phyloP scores from a whole-genome alignment of 2,888 invertebrate species.

The Drosophila robusta region DNA sequence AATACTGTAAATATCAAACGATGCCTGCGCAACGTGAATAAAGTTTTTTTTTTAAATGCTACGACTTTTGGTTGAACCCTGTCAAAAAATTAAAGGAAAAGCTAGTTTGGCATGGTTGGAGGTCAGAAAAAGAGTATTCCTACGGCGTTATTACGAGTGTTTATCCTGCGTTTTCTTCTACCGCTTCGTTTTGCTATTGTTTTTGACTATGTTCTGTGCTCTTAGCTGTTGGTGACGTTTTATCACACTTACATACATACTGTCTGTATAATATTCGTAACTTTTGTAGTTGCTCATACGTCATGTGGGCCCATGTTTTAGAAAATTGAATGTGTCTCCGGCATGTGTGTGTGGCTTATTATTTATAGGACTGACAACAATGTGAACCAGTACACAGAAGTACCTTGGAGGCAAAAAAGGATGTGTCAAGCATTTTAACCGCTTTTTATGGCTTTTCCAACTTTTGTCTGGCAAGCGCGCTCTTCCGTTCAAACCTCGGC shows the following conservation, averaged over 20 bases:
- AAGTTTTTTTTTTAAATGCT: too few relatives aligned
- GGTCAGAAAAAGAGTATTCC: conserved; percentile 20
- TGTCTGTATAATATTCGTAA: conserved; percentile 9
- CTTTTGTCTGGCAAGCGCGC: conserved; percentile 9
- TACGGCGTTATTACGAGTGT: not conserved
- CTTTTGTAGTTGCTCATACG: conserved; percentile 42
- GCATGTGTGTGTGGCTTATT: conserved; percentile 42
- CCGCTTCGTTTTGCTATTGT: conserved; percentile 30
- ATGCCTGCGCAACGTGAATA: too few relatives aligned
- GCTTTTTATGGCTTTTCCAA: conserved; percentile 20
- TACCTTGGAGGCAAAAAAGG: conserved; percentile 15
- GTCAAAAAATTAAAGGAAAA: too few relatives aligned
- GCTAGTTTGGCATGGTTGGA: too few relatives aligned
- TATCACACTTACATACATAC: conserved; percentile 38
- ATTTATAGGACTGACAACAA: conserved; percentile 57
- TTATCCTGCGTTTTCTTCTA: conserved; percentile 2
- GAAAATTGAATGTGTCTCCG: conserved; percentile 13
- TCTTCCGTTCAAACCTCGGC: not conserved
- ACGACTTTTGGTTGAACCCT: too few relatives aligned
- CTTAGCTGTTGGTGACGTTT: conserved; percentile 40
- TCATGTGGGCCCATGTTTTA: conserved; percentile 25
- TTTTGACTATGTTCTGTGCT: conserved; percentile 29
- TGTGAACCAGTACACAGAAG: conserved; percentile 10
- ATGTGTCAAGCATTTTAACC: conserved; percentile 48
- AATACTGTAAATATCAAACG: not conserved